These are phyloP conservation scores for Dicyrtomina minuta DNA, from an alignment of 2,888 invertebrate genomes.

Conservation along the genomic window DNA sequence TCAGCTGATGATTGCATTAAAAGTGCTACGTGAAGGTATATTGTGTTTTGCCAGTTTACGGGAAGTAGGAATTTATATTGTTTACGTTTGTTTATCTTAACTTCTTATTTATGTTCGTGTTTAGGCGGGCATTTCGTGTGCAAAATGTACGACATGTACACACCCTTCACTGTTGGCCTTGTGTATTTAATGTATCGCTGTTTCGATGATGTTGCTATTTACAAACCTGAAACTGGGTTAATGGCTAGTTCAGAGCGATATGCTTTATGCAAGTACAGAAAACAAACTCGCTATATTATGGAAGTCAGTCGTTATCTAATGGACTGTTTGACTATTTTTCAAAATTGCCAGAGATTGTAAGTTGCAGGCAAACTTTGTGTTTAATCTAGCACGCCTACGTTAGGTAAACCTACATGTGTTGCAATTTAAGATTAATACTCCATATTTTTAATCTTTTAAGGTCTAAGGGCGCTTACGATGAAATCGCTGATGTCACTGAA, in stretches of 20 bases:
- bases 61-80: too few species aligned
- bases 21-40: constrained; percentile 71
- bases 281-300: constrained; percentile 27
- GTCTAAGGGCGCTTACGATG: neutral
- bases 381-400: too few species aligned
- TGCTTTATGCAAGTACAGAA: constrained; percentile 42
- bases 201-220: constrained; percentile 80
- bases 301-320: constrained; percentile 42
- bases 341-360: constrained; percentile 11
- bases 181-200: constrained; percentile 89
- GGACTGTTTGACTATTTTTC: constrained; percentile 29
- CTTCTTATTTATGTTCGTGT: too few species aligned
- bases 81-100: too few species aligned
- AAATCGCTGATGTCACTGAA: neutral
- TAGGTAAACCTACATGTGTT: too few species aligned
- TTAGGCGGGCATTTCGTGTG: constrained; percentile 83
- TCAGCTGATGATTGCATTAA: constrained; percentile 88
- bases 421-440: too few species aligned
- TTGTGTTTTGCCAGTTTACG: too few species aligned
- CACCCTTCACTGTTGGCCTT: constrained; percentile 89
- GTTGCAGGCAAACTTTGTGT: too few species aligned
- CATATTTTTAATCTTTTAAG: neutral
- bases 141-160: constrained; percentile 93
- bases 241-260: constrained; percentile 95
- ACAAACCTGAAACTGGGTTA: constrained; percentile 93